Evolutionary conservation across 1,140 invertebrate species (phyloP).

Genomic region (Papilio aristodemus): DNA sequence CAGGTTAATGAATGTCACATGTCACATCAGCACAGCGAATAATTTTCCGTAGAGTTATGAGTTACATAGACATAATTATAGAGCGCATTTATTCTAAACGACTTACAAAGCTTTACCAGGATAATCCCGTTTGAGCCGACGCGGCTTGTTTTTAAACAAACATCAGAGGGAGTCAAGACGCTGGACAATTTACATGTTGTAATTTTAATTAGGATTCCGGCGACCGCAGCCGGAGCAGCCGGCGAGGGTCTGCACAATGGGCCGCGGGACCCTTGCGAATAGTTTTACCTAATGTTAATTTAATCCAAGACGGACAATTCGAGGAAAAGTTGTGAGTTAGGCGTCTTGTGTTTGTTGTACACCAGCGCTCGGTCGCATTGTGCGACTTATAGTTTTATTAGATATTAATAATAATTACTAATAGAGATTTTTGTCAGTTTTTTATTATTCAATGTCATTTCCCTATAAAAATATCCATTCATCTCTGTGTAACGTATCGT

Average conservation of each 20-base stretch:
- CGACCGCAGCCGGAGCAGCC: constrained; percentile 47
- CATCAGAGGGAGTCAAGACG: constrained; percentile 55
- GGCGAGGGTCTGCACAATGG: constrained; percentile 51
- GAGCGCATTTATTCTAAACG: neutral
- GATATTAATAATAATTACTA: constrained; percentile 9
- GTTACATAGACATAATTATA: constrained; percentile 26
- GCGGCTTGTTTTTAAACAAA: constrained; percentile 51
- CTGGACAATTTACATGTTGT: constrained; percentile 71
- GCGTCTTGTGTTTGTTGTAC: constrained; percentile 60
- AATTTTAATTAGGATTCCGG: constrained; percentile 72
- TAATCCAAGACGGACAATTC: constrained; percentile 72
- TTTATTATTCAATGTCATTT: no score
- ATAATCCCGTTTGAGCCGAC: constrained; percentile 16
- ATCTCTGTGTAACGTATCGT: no score
- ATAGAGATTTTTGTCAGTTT: neutral
- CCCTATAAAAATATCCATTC: no score
- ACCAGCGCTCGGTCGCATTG: constrained; percentile 40
- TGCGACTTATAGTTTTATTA: constrained; percentile 27
- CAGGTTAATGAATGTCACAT: no score
- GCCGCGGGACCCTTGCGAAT: constrained; percentile 46
- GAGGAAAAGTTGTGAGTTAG: constrained; percentile 61
- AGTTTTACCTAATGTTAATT: constrained; percentile 75
- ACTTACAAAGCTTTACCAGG: constrained; percentile 29
- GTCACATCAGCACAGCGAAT: no score
- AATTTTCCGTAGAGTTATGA: neutral